phyloP scores from a whole-genome alignment of 2,113 vertebrate genomes.

The Phasianus colchicus region DNA sequence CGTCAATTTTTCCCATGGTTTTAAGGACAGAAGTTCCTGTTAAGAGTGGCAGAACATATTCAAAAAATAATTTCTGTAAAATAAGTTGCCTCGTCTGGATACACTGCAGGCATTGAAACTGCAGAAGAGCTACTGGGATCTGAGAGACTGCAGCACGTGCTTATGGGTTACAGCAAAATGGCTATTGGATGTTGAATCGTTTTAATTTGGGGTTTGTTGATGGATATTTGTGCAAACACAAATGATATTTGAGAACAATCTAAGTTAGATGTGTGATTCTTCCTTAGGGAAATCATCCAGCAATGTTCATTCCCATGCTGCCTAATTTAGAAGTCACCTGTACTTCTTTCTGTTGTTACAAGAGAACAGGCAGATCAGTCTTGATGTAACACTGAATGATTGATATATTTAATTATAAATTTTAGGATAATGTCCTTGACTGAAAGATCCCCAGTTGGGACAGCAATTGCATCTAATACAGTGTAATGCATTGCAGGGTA shows the following conservation, averaged over 20 bases:
- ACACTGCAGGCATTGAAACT: not conserved
- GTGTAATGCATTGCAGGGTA: not conserved
- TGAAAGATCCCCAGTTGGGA: not conserved
- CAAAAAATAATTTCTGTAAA: not conserved
- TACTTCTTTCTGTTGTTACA: not conserved
- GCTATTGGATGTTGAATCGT: not conserved
- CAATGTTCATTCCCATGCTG: not conserved
- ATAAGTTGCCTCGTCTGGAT: not conserved
- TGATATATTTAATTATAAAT: not conserved
- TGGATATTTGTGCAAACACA: not conserved
- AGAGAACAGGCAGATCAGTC: not conserved
- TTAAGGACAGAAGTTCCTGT: not conserved
- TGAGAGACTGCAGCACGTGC: not conserved
- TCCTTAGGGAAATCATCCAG: not conserved
- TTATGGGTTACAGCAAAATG: not conserved
- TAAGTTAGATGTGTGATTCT: not conserved
- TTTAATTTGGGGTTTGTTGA: not conserved
- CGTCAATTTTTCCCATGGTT: not conserved
- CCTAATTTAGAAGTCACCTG: not conserved
- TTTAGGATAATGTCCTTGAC: not conserved
- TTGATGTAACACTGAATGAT: not conserved
- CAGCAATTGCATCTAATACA: not conserved
- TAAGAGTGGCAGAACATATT: not conserved
- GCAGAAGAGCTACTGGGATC: not conserved
- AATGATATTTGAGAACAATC: not conserved